Evolutionary conservation across 1,140 invertebrate genomes (phyloP), one percentile per base, ranked within the genome.

Genomic region (Ganaspis sp.): DNA sequence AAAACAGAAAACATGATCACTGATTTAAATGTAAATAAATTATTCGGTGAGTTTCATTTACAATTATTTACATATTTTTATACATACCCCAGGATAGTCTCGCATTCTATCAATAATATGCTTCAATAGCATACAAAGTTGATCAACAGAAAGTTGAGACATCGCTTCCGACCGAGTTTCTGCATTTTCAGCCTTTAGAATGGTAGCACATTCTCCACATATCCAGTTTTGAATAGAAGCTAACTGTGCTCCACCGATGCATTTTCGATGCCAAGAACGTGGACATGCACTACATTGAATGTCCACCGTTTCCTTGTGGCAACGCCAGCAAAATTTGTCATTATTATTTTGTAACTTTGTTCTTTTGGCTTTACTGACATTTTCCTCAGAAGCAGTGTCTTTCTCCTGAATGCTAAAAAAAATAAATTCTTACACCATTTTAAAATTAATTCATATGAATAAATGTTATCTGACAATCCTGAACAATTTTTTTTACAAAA

Each of bases 261-360:
- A 98, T 85, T 94, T 95, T 4, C 92, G 91, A 91, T 98, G 97
- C 90, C 94, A 98, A 0, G 95, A 94, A 9, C 97, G 92, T n/a
- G 96, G 95, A 90, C 97, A 99, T 29, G 95, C 94, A 77, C 94
- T 95, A 88, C 97, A 98, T 19, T 93, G 90, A 84, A 94, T 90
- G 74, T 93, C 93, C 0, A 90, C 87, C 0, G 93, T 93, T 70
- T 95, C 94, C 79, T 94, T 93, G 77, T 96, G 95, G 87, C 97
- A 99, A 58, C 95, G 91, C 97, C 97, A 99, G 88, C 97, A 99
- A 86, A 95, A 98, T 54, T 93, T 93, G 90, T 98, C 97, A 80
- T 91, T 92, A 15, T 9, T 26, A 45, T 29, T 53, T 58, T 82
- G 77, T 40, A 79, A 40, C 3, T 76, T 54, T 29, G 76, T 80